Percentiles rank a stretch among this genome's conserved stretches.
These are phyloP conservation scores for Ciconia boyciana DNA, from an alignment of 2,113 vertebrate species.

Conservation along the genomic window DNA sequence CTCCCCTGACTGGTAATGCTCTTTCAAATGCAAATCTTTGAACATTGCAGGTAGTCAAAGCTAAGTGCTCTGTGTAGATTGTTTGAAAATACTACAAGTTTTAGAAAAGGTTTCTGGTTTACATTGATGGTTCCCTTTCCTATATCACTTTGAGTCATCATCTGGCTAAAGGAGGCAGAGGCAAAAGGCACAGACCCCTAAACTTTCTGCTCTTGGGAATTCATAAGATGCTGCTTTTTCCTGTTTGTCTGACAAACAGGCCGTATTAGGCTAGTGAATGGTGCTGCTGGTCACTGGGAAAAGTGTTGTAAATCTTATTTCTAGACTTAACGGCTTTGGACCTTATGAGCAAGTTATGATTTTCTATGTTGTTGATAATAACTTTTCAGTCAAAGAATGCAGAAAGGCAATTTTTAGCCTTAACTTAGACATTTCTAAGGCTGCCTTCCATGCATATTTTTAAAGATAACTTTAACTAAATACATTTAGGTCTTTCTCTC, in stretches of 20 bases:
- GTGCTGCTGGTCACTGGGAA: not conserved
- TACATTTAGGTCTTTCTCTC: not conserved
- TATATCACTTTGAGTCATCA: not conserved
- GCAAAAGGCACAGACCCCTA: not conserved
- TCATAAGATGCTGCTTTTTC: not conserved
- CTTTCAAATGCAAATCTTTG: constrained; percentile 23
- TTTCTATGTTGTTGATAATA: not conserved
- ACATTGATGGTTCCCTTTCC: not conserved
- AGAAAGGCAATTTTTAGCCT: not conserved
- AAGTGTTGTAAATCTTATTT: not conserved
- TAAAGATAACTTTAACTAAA: not conserved
- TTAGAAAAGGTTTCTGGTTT: not conserved
- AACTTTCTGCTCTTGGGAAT: not conserved
- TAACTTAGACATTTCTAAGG: not conserved
- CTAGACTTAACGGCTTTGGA: not conserved
- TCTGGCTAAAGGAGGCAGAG: not conserved
- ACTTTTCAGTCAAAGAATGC: not conserved
- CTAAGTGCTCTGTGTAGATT: not conserved
- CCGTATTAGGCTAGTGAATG: fast-evolving
- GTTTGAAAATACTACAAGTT: not conserved
- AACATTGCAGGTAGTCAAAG: not conserved
- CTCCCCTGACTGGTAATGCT: not conserved
- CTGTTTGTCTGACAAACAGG: not conserved
- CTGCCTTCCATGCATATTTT: not conserved
- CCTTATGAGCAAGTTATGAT: not conserved